Percentiles rank a stretch among this genome's conserved stretches.
phyloP scores from a whole-genome alignment of 2,888 invertebrate genomes.

The Helicoverpa assulta region DNA sequence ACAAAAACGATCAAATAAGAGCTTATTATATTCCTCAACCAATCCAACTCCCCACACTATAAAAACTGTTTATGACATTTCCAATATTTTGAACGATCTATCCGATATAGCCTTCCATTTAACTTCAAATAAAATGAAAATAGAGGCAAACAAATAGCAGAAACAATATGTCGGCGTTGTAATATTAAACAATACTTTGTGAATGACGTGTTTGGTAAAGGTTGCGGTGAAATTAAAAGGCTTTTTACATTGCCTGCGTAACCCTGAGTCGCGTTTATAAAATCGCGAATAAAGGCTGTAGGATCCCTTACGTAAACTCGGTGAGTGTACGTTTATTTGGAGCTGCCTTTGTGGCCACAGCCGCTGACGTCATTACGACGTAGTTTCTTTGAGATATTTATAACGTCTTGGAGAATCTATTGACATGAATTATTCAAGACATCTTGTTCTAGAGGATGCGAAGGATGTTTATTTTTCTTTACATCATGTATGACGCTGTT shows the following conservation, averaged over 20 bases:
- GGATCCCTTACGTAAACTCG: slow-evolving; percentile 52
- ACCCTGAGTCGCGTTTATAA: slow-evolving; percentile 24
- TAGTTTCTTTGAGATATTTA: slow-evolving; percentile 46
- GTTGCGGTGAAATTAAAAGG: slow-evolving; percentile 28
- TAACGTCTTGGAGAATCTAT: slow-evolving; percentile 26
- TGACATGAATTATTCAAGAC: slow-evolving; percentile 33
- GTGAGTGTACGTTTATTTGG: slow-evolving; percentile 52
- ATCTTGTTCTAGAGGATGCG: neutral
- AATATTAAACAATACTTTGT: neutral
- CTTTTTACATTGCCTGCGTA: slow-evolving; percentile 31
- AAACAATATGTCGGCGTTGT: neutral
- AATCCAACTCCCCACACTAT: neutral
- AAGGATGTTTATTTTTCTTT: neutral
- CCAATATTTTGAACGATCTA: neutral
- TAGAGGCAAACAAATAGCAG: neutral
- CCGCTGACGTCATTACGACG: slow-evolving; percentile 41
- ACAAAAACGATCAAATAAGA: neutral
- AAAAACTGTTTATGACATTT: neutral
- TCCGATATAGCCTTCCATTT: neutral
- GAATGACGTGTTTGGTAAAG: neutral
- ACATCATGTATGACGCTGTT: neutral
- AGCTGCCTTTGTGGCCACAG: slow-evolving; percentile 41
- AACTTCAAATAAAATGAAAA: neutral
- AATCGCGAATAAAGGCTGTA: slow-evolving; percentile 27
- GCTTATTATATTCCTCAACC: neutral